phyloP scores from a whole-genome alignment of 2,888 invertebrate genomes.

The Teleiodes luculella region DNA sequence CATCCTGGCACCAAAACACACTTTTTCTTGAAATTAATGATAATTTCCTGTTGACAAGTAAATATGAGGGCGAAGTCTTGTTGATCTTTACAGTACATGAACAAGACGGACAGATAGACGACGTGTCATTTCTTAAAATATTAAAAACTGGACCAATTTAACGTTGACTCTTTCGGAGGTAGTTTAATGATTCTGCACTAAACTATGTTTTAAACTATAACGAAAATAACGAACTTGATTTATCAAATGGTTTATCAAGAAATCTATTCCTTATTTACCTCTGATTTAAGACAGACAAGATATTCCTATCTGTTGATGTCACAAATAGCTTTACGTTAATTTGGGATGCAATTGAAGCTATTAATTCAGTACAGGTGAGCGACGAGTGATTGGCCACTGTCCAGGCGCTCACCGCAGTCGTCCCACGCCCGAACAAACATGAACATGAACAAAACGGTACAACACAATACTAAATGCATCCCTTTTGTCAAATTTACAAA shows the following conservation, averaged over 20 bases:
- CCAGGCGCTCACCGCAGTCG: slow-evolving; percentile 46
- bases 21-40: neutral
- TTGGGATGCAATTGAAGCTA: slow-evolving; percentile 33
- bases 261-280: too few relatives aligned
- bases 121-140: too few relatives aligned
- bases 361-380: slow-evolving; percentile 63
- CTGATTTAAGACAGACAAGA: neutral
- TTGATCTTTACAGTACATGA: too few relatives aligned
- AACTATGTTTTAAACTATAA: too few relatives aligned
- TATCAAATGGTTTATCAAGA: too few relatives aligned
- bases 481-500: neutral
- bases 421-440: slow-evolving; percentile 40
- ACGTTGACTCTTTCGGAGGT: too few relatives aligned
- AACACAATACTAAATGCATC: slow-evolving; percentile 13
- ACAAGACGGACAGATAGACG: too few relatives aligned
- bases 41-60: too few relatives aligned
- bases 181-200: too few relatives aligned
- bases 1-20: neutral
- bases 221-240: too few relatives aligned
- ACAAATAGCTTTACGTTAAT: slow-evolving; percentile 24
- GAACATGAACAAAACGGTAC: slow-evolving; percentile 55
- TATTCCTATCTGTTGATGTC: slow-evolving; percentile 15
- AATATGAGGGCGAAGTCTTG: too few relatives aligned
- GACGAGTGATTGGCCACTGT: slow-evolving; percentile 58
- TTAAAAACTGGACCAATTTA: too few relatives aligned